These are phyloP conservation scores for Tetramorium parvispinum DNA, from an alignment of 1,140 invertebrate genomes.

Conservation along the genomic window DNA sequence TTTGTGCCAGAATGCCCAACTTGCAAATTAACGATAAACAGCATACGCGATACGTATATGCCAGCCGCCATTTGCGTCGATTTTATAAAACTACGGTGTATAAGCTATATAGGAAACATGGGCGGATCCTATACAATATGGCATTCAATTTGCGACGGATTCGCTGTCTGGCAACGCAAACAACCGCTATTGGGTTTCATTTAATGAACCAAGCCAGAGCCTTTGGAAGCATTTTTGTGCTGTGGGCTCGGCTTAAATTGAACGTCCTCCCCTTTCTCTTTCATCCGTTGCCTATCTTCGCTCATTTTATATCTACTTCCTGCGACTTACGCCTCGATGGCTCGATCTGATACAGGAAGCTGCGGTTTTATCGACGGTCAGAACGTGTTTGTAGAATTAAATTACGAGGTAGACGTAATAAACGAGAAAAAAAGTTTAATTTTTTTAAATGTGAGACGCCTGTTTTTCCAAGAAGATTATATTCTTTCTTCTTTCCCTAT, in stretches of 20 bases:
- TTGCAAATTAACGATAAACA: slow-evolving; percentile 62
- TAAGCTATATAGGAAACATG: slow-evolving; percentile 47
- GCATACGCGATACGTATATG: slow-evolving; percentile 16
- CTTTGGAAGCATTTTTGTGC: slow-evolving; percentile 79
- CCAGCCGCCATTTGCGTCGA: slow-evolving; percentile 42
- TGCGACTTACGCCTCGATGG: slow-evolving; percentile 70
- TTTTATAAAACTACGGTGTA: slow-evolving; percentile 59
- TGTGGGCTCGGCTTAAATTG: slow-evolving; percentile 81
- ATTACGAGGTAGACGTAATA: not conserved
- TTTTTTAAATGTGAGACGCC: not conserved
- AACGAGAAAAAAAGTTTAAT: not conserved
- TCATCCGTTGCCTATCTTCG: slow-evolving; percentile 59
- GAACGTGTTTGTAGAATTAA: slow-evolving; percentile 5
- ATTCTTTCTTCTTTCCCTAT: not conserved
- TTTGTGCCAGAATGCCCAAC: slow-evolving; percentile 32
- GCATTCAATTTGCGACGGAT: slow-evolving; percentile 80
- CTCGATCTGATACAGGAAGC: slow-evolving; percentile 20
- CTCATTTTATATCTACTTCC: slow-evolving; percentile 72
- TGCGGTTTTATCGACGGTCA: not conserved
- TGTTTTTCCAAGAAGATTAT: not conserved
- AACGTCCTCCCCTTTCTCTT: slow-evolving; percentile 68
- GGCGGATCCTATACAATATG: slow-evolving; percentile 80
- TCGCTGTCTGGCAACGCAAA: slow-evolving; percentile 81
- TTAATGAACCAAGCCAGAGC: slow-evolving; percentile 80
- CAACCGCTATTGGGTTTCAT: slow-evolving; percentile 83